A percentile compares a stretch with the other conserved stretches of the same genome.
phyloP scores from a whole-genome alignment of 2,888 invertebrate genomes.

The Encarsia formosa region DNA sequence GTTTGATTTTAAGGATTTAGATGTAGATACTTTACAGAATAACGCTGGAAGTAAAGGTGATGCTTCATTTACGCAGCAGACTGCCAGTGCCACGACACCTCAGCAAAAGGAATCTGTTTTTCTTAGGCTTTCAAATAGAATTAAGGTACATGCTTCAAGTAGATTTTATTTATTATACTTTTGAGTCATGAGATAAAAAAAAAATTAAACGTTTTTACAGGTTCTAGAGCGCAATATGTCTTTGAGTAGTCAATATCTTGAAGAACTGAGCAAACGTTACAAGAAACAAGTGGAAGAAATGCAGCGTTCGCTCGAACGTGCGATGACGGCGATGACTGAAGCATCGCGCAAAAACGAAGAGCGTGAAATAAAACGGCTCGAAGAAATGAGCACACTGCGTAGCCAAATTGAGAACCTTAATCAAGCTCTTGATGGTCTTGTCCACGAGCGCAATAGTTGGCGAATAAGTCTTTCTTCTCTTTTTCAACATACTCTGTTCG shows the following conservation, averaged over 20 bases:
- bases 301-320: constrained; percentile 78
- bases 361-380: constrained; percentile 73
- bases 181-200: not conserved
- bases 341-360: constrained; percentile 67
- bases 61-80: constrained; percentile 45
- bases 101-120: constrained; percentile 92
- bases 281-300: constrained; percentile 96
- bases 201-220: constrained; percentile 53
- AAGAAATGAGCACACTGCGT: constrained; percentile 68
- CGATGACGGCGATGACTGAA: constrained; percentile 68
- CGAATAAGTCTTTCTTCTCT: constrained; percentile 58
- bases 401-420: constrained; percentile 64
- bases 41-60: constrained; percentile 45
- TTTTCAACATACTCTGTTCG: constrained; percentile 53
- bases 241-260: constrained; percentile 91
- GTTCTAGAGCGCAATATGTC: constrained; percentile 95
- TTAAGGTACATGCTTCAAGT: constrained; percentile 64
- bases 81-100: constrained; percentile 39
- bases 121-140: constrained; percentile 88
- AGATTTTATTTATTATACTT: not conserved
- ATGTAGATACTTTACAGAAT: constrained; percentile 39
- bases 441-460: constrained; percentile 65
- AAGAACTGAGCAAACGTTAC: constrained; percentile 91
- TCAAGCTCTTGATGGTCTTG: constrained; percentile 57
- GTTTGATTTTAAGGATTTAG: constrained; percentile 48